Evolutionary conservation across 1,140 invertebrate species (phyloP).

Genomic region (Tribolium castaneum): DNA sequence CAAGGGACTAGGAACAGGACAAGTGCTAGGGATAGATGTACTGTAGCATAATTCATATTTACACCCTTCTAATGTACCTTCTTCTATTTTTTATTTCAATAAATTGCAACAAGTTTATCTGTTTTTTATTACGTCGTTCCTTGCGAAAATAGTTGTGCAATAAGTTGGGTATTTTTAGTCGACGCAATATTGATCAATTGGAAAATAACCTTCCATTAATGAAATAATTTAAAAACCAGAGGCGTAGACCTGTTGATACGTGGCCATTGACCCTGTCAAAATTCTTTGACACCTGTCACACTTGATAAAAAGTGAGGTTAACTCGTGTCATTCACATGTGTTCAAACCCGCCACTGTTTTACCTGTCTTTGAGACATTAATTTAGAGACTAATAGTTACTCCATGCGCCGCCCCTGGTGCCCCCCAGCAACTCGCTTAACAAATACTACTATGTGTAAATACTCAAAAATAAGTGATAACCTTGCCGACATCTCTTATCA

Average conservation of each 20-base stretch:
- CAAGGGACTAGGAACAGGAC: conserved; percentile 43
- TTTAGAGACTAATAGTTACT: not conserved
- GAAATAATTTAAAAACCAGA: not conserved
- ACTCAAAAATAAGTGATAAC: not conserved
- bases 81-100: conserved; percentile 6
- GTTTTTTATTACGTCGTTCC: not conserved
- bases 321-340: not conserved
- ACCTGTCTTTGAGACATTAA: not conserved
- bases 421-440: not conserved
- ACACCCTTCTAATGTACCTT: not conserved
- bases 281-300: not conserved
- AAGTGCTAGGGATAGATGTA: conserved; percentile 52
- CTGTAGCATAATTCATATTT: conserved; percentile 44
- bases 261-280: not conserved
- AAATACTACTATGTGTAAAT: not conserved
- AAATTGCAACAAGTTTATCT: not conserved
- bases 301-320: not conserved
- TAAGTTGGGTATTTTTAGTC: not conserved
- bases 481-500: conserved; percentile 15
- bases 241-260: not conserved
- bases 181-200: not conserved
- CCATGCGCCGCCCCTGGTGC: not conserved
- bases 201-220: not conserved
- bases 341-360: not conserved
- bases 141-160: not conserved